phyloP scores from a whole-genome alignment of 2,888 invertebrate genomes.

The Nebria brevicollis region DNA sequence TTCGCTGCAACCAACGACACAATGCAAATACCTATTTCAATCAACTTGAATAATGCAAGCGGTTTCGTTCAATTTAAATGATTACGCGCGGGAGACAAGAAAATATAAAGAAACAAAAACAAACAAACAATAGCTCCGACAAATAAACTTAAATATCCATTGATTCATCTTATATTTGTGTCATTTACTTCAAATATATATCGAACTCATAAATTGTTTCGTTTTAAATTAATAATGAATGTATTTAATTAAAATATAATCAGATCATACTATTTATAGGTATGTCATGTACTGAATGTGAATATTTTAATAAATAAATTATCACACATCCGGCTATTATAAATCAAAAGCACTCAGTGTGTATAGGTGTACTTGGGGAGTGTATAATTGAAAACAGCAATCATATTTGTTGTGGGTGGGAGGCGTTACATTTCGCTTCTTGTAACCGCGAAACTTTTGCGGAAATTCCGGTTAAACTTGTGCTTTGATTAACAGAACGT shows the following conservation, averaged over 20 bases:
- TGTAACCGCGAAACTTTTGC: not conserved
- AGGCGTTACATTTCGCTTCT: conserved; percentile 2
- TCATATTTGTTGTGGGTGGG: conserved; percentile 3
- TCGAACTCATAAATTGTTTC: not conserved
- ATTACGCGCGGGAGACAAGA: conserved; percentile 4
- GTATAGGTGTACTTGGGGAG: not conserved
- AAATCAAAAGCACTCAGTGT: not conserved
- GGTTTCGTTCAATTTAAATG: conserved; percentile 20
- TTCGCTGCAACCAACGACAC: not conserved
- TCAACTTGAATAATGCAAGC: conserved; percentile 19
- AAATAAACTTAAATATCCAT: not conserved
- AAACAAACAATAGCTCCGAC: not conserved
- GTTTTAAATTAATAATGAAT: no score
- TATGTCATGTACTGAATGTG: no score
- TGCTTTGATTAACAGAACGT: not conserved
- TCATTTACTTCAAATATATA: not conserved
- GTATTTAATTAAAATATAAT: no score
- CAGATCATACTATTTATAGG: no score
- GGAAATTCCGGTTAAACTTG: not conserved
- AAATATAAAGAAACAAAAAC: not conserved
- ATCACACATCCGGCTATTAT: not conserved
- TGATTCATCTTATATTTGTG: not conserved
- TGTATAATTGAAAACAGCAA: not conserved
- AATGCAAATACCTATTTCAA: conserved; percentile 20
- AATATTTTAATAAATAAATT: no score